Percentiles rank a stretch among this genome's conserved stretches.
These are phyloP conservation scores for Xerus inauris DNA, from an alignment of 2,113 vertebrate genomes.

Conservation along the genomic window DNA sequence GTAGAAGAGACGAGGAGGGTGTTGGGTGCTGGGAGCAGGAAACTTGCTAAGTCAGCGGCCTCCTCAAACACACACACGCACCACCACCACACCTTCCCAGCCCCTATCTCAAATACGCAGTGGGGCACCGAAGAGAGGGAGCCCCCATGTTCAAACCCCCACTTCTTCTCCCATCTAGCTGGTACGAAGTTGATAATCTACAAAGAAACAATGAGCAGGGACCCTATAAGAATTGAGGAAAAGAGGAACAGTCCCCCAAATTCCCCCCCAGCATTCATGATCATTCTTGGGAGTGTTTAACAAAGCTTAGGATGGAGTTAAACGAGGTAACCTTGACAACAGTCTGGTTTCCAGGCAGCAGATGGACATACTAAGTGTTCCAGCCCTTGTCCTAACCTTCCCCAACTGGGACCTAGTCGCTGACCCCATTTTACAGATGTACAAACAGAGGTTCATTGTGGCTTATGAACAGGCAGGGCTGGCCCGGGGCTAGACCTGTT, in stretches of 20 bases:
- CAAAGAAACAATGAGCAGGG: background rate
- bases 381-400: background rate
- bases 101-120: background rate
- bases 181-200: slow-evolving; percentile 86
- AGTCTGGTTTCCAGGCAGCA: background rate
- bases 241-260: no score
- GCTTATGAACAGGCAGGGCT: background rate
- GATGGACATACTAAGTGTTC: background rate
- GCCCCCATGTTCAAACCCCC: background rate
- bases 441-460: background rate
- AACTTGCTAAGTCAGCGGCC: background rate
- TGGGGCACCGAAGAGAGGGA: background rate
- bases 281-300: background rate
- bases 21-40: background rate
- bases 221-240: background rate
- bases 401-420: background rate
- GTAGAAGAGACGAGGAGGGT: background rate
- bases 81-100: background rate
- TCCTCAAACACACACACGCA: background rate
- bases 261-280: background rate
- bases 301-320: background rate
- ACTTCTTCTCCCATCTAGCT: slow-evolving; percentile 66
- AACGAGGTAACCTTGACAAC: background rate
- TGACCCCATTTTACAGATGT: background rate
- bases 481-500: background rate